Base-by-base conservation (phyloP, 1,140 invertebrate genomes). In the Probaryconus sp. region DNA sequence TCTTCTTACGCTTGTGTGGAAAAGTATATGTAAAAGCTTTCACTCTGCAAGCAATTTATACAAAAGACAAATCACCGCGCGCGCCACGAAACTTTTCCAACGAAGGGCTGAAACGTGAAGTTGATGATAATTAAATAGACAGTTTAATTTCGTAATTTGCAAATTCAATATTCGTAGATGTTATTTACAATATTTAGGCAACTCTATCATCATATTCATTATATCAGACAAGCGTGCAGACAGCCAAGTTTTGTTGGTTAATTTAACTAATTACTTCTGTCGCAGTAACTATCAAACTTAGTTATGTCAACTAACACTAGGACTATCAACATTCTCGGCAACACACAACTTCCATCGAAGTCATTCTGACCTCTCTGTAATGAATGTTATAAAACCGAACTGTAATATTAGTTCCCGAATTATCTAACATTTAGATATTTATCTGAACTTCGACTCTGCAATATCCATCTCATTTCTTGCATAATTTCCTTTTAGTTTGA, bases 261-360 rank as follows among this genome's bases (percentile, higher is more conserved):
- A 65, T 60, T 72, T 24, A 64, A 51, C 69, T 64, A 65, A 72
- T 72, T 58, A 64, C 26, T 64, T 51, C 38, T 33, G 35, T 37
- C 14, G 21, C 10, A 48, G 40, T 55, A 63, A 70, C 48, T 63
- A 63, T 60, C 17, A 51, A 72, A 72, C 60, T 72, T 38, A 51
- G 40, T 72, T 72, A 65, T 16, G 26, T 28, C 37, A 56, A 24
- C 50, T 37, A 71, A 71, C 28, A 45, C 55, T 28, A 43, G 18
- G 58, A 71, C 68, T 58, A 71, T 71, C 58, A 64, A 58, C 58
- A 64, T 71, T 71, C 51, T 37, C 58, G 24, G 4, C 35, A 33
- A 40, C 20, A 18, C 5, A 16, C 7, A 70, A 70, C 38, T 61
- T 61, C 5, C 33, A 13, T 10, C 1, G 9, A 43, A 60, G 47